phyloP scores from a whole-genome alignment of 2,113 vertebrate species.

The Trachemys scripta region DNA sequence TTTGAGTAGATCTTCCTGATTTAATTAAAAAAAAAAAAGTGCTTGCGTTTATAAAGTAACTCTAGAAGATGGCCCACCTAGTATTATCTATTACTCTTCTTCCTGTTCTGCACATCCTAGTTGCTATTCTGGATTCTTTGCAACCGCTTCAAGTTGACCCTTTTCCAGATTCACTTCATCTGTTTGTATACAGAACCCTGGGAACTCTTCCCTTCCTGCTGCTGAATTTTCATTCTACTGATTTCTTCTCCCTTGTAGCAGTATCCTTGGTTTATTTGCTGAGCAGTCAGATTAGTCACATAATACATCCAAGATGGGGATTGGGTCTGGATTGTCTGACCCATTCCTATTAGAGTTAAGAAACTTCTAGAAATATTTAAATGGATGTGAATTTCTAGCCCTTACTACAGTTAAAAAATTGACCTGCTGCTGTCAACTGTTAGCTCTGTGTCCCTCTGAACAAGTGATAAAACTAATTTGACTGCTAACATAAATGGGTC shows the following conservation, averaged over 20 bases:
- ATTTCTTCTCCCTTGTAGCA: background rate
- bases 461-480: background rate
- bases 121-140: background rate
- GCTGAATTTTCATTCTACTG: background rate
- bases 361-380: background rate
- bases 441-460: rapidly evolving
- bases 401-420: background rate
- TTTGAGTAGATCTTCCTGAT: background rate
- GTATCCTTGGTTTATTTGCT: background rate
- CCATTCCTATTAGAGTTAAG: background rate
- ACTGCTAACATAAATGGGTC: background rate
- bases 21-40: background rate
- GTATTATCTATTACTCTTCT: background rate
- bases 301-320: rapidly evolving
- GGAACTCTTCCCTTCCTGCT: background rate
- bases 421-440: background rate
- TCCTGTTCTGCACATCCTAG: background rate
- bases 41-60: background rate
- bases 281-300: background rate
- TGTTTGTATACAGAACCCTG: background rate
- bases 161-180: background rate
- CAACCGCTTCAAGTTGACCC: background rate
- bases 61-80: background rate
- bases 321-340: background rate
- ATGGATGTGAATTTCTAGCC: background rate